Evolutionary conservation across 2,113 vertebrate genomes (phyloP), one percentile per base, ranked within the genome.

Genomic region (Rhinolophus ferrumequinum): DNA sequence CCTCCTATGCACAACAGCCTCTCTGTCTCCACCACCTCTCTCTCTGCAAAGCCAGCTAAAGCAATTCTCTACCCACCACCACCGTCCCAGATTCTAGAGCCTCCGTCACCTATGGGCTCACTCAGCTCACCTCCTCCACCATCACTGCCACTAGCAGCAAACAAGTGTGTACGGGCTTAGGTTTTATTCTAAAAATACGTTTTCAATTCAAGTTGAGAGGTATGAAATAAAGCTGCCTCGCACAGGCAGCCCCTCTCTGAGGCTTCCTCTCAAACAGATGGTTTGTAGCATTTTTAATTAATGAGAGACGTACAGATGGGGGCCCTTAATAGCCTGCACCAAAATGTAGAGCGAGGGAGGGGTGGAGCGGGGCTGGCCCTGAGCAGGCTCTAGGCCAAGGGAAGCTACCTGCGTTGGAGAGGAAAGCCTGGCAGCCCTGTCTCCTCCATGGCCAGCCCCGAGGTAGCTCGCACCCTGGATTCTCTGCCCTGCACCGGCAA

Each of bases 211-310:
- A 97, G 52, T 95, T 94, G 77, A 88, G 56, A 82, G 41, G 86
- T 82, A 86, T 47, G 35, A 95, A 80, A 60, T 73, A 95, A 93
- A 26, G 72, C 64, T 62, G 73, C 94, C 97, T 88, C 11, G 0
- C 83, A 81, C 95, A 93, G 79, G 95, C 81, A 70, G 82, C 56
- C 94, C 88, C 96, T 89, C 92, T 96, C 88, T 38, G 44, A 93
- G 70, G 86, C 82, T 96, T 97, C 82, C 91, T 88, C n/a, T 96
- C 88, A 60, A 96, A 92, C 97, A 97, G 97, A 98, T 96, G 97
- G 97, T 95, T 97, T 96, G 91, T 84, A 90, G 85, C 91, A 95
- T 96, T 96, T 96, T 95, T 97, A 97, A 98, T 98, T 98, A 97
- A 98, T 95, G 95, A 95, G 88, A 86, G 86, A 94, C 75, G 73